Base-by-base conservation (phyloP, 2,797 vertebrate genomes). In the Melanotaenia parkinsoni region DNA sequence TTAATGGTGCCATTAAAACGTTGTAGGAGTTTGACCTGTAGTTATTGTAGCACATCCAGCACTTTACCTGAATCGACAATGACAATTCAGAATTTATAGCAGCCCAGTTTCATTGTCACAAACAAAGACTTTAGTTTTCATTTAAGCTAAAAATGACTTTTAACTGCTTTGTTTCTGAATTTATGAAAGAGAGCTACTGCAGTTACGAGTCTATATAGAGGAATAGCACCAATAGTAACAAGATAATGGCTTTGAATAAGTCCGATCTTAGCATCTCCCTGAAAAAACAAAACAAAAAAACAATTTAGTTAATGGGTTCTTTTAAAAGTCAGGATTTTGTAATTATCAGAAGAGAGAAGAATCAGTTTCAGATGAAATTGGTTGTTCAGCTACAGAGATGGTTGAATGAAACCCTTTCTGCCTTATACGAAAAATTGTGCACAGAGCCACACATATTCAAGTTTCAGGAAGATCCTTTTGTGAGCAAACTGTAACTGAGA, bases 1-100 rank as follows among this genome's bases (percentile, higher is more conserved):
- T 70, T 81, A 88, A 86, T 81, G 83, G 74, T 13, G 68, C 11
- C 74, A 64, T 40, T 76, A 72, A 71, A 0, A 1, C 66, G 40
- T 45, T 43, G 77, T 26, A 51, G 60, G 77, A 78, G 71, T 72
- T 63, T 86, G 83, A 86, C 87, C 87, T 76, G 63, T 58, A 74
- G 74, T 83, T 83, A 67, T 4, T 47, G 54, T 0, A 24, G 59
- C 64, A 37, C 70, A 65, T 71, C 20, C 43, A 51, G 64, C 72
- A 53, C 71, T 72, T 61, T 37, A 32, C 24, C 61, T 22, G 24
- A 33, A 69, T 74, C 30, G 59, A 54, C 40, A 51, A 45, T 22
- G 62, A 54, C 33, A 13, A 22, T 45, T 47, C 3, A 0, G 33
- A 53, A 28, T 69, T 53, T 0, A 32, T 35, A 53, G 14, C 32